A percentile compares a stretch with the other conserved stretches of the same genome.
phyloP scores from a whole-genome alignment of 2,797 vertebrate species.

The Acanthurus lineatus region DNA sequence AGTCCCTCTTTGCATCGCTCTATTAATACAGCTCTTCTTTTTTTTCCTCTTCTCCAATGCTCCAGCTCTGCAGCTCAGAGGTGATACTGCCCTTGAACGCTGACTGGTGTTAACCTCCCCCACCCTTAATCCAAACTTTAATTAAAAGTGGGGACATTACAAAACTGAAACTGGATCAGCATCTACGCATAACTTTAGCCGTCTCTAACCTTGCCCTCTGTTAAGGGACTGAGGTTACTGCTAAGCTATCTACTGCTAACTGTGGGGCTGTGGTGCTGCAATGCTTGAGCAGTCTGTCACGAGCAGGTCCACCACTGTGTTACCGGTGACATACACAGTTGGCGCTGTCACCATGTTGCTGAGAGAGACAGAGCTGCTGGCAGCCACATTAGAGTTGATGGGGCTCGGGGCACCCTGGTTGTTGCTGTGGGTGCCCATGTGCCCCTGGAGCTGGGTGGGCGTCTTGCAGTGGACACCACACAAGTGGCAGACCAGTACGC shows the following conservation, averaged over 20 bases:
- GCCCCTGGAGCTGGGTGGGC: slow-evolving; percentile 93
- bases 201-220: slow-evolving; percentile 66
- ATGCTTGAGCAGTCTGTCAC: slow-evolving; percentile 89
- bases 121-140: slow-evolving; percentile 45
- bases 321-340: slow-evolving; percentile 83
- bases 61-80: slow-evolving; percentile 37
- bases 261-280: slow-evolving; percentile 83
- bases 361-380: slow-evolving; percentile 82
- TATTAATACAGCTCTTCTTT: slow-evolving; percentile 12
- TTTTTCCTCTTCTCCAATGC: slow-evolving; percentile 34
- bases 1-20: slow-evolving; percentile 14
- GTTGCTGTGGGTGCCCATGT: slow-evolving; percentile 91
- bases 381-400: slow-evolving; percentile 71
- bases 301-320: slow-evolving; percentile 85
- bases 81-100: slow-evolving; percentile 44
- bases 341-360: slow-evolving; percentile 85
- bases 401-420: slow-evolving; percentile 71
- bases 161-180: slow-evolving; percentile 64
- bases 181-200: slow-evolving; percentile 63
- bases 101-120: slow-evolving; percentile 37
- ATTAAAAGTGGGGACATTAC: slow-evolving; percentile 36
- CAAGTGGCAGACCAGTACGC: slow-evolving; percentile 90
- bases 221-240: slow-evolving; percentile 60
- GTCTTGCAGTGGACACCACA: slow-evolving; percentile 96
- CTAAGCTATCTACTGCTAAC: slow-evolving; percentile 81